Evolutionary conservation across 2,888 invertebrate genomes (phyloP).

Genomic region (Scaptodrosophila latifasciaeformis): DNA sequence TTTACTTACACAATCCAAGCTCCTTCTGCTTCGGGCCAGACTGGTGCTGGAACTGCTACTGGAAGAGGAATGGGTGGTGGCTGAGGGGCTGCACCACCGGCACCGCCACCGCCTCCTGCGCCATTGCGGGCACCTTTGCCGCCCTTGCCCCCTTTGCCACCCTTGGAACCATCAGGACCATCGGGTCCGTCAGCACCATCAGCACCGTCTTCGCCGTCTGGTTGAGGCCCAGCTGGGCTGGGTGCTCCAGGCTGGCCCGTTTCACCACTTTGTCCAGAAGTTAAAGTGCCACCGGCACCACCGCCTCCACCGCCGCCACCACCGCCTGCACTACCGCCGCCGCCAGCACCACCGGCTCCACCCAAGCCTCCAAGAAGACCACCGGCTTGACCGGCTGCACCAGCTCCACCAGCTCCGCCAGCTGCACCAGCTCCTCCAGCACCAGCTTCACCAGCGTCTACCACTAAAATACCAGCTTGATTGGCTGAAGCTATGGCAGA

Average conservation of each 20-base stretch:
- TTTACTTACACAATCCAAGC: no score
- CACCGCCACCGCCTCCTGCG: conserved; percentile 61
- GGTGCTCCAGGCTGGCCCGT: conserved; percentile 50
- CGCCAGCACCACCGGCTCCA: conserved; percentile 52
- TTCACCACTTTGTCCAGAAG: conserved; percentile 50
- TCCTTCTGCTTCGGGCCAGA: conserved; percentile 49
- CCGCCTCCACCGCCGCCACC: conserved; percentile 58
- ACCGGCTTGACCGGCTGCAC: conserved; percentile 51
- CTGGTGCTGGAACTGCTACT: conserved; percentile 45
- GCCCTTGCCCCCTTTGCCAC: conserved; percentile 66
- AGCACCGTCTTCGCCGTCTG: conserved; percentile 59
- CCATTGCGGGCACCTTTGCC: conserved; percentile 63
- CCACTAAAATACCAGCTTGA: no score
- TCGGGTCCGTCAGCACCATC: conserved; percentile 61
- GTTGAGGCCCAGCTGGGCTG: conserved; percentile 49
- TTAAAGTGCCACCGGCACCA: conserved; percentile 49
- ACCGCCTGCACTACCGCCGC: conserved; percentile 41
- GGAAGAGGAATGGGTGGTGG: conserved; percentile 24
- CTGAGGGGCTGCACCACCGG: conserved; percentile 49
- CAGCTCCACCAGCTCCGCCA: conserved; percentile 51
- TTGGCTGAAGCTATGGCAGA: no score
- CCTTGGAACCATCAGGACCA: conserved; percentile 62
- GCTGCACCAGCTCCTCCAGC: conserved; percentile 21
- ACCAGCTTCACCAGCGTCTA: conserved; percentile 15
- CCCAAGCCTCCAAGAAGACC: conserved; percentile 50